phyloP scores from a whole-genome alignment of 2,797 vertebrate genomes.

The Chrysocyon brachyurus region DNA sequence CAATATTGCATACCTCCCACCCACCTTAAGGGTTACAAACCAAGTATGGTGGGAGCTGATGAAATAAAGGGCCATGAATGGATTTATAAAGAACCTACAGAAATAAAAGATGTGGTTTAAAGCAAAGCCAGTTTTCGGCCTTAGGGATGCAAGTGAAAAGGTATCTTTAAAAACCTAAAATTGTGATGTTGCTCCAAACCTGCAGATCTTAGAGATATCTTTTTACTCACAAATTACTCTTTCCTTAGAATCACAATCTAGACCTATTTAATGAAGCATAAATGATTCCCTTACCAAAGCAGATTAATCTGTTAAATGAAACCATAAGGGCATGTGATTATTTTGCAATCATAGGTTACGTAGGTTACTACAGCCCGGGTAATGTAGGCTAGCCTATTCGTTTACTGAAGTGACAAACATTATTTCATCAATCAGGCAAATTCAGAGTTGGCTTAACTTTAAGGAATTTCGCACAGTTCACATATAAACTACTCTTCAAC shows the following conservation, averaged over 20 bases:
- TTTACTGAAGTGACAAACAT: constrained; percentile 44
- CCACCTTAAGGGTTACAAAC: not conserved
- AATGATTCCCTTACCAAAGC: constrained; percentile 62
- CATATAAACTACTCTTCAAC: constrained; percentile 37
- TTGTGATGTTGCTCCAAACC: not conserved
- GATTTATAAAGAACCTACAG: constrained; percentile 40
- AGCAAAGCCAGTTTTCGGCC: constrained; percentile 20
- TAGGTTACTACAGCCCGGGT: constrained; percentile 28
- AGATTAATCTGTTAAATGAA: constrained; percentile 68
- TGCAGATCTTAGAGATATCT: constrained; percentile 48
- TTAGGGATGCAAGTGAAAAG: constrained; percentile 24
- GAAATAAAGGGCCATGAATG: not conserved
- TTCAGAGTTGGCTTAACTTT: constrained; percentile 38
- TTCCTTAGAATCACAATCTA: constrained; percentile 46
- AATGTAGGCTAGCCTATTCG: constrained; percentile 28
- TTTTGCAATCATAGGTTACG: constrained; percentile 6
- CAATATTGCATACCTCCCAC: not conserved
- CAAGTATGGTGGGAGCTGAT: not conserved
- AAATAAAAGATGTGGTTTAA: constrained; percentile 6
- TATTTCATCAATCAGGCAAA: constrained; percentile 46
- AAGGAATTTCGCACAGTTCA: constrained; percentile 51
- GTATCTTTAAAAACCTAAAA: constrained; percentile 46
- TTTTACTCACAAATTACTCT: not conserved
- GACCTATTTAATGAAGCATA: constrained; percentile 50
- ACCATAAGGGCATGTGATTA: constrained; percentile 1